These are phyloP conservation scores for Leptopilina myrica DNA, from an alignment of 2,888 invertebrate species.

Conservation along the genomic window DNA sequence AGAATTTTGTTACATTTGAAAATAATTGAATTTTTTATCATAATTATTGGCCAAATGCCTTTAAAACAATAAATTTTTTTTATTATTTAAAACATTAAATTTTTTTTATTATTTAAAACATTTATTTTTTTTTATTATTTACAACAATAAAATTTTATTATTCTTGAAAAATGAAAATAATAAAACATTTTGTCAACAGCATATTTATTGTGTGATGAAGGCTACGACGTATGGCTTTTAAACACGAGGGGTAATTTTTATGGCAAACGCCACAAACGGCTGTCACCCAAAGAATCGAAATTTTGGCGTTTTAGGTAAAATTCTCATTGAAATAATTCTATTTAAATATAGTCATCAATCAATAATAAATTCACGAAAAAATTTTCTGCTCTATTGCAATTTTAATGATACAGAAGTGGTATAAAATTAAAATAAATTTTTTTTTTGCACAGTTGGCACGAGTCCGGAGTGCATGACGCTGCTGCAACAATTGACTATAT, in stretches of 20 bases:
- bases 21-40: too few relatives aligned
- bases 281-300: conserved; percentile 74
- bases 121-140: too few relatives aligned
- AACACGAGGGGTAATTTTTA: conserved; percentile 79
- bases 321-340: neutral
- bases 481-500: conserved; percentile 65
- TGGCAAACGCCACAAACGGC: conserved; percentile 75
- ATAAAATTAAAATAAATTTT: conserved; percentile 7
- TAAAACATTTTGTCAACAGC: conserved; percentile 70
- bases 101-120: too few relatives aligned
- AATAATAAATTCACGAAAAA: too few relatives aligned
- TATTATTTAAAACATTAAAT: too few relatives aligned
- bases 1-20: too few relatives aligned
- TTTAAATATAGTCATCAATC: too few relatives aligned
- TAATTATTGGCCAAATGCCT: too few relatives aligned
- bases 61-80: too few relatives aligned
- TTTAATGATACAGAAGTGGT: neutral
- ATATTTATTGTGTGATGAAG: conserved; percentile 79
- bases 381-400: too few relatives aligned
- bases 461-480: conserved; percentile 64
- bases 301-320: conserved; percentile 81
- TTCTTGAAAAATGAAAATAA: too few relatives aligned
- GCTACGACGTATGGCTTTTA: conserved; percentile 81
- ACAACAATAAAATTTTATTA: too few relatives aligned
- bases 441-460: conserved; percentile 63